phyloP scores from a whole-genome alignment of 2,888 invertebrate genomes.

The Horisme vitalbata region DNA sequence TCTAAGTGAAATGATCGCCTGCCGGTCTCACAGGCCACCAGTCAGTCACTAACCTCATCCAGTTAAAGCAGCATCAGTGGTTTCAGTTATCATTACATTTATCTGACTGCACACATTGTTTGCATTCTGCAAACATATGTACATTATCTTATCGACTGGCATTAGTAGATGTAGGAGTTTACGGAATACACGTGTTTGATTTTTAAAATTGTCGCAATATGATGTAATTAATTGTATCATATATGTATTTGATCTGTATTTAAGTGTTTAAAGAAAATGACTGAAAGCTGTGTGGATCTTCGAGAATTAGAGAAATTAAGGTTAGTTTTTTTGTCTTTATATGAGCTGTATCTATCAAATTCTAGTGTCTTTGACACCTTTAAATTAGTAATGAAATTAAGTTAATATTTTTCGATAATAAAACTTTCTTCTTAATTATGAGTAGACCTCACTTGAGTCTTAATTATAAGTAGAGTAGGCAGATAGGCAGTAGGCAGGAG shows the following conservation, averaged over 20 bases:
- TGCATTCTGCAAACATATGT: slow-evolving; percentile 59
- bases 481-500: too few species aligned
- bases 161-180: slow-evolving; percentile 56
- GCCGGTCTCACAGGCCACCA: slow-evolving; percentile 1
- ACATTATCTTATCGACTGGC: slow-evolving; percentile 69
- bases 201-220: slow-evolving; percentile 49
- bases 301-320: slow-evolving; percentile 69
- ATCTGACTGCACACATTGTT: slow-evolving; percentile 56
- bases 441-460: too few species aligned
- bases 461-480: too few species aligned
- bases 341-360: too few species aligned
- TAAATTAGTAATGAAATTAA: too few species aligned
- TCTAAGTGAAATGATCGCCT: not conserved
- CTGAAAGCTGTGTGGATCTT: slow-evolving; percentile 60
- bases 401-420: too few species aligned
- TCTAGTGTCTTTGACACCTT: too few species aligned
- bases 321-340: slow-evolving; percentile 40
- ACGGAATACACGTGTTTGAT: slow-evolving; percentile 52
- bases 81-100: slow-evolving; percentile 50
- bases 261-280: slow-evolving; percentile 44
- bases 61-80: slow-evolving; percentile 35
- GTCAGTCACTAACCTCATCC: slow-evolving; percentile 40
- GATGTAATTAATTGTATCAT: slow-evolving; percentile 28
- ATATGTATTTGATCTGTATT: slow-evolving; percentile 25
- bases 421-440: too few species aligned